These are phyloP conservation scores for Sycobia sp. DNA, from an alignment of 1,140 invertebrate species.

Conservation along the genomic window DNA sequence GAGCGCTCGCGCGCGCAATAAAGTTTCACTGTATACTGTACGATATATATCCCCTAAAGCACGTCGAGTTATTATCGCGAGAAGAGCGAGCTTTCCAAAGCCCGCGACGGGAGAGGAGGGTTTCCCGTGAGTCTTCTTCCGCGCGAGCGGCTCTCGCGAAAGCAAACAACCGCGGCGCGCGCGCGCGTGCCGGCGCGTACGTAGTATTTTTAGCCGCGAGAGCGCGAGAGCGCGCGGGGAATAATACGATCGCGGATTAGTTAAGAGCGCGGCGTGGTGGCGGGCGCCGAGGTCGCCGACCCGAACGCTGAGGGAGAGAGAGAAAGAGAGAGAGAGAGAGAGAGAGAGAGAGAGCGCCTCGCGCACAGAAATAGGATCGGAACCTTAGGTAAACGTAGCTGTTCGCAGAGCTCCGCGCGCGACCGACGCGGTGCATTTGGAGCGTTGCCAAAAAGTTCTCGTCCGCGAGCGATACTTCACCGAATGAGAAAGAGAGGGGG, in stretches of 20 bases:
- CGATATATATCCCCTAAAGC: constrained; percentile 6
- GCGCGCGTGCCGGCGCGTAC: not conserved
- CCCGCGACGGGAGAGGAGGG: too few relatives aligned
- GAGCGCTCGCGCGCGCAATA: not conserved
- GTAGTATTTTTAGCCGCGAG: constrained; percentile 27
- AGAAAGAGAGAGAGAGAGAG: too few relatives aligned
- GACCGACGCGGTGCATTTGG: constrained; percentile 38
- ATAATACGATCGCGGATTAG: constrained; percentile 30
- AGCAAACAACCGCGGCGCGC: not conserved
- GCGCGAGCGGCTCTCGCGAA: too few relatives aligned
- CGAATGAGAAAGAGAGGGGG: too few relatives aligned
- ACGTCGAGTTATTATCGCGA: constrained; percentile 21
- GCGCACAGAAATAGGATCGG: constrained; percentile 54
- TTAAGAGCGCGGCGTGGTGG: not conserved
- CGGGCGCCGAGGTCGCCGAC: constrained; percentile 46
- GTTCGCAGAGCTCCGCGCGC: constrained; percentile 44
- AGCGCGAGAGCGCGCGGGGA: not conserved
- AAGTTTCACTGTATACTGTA: constrained; percentile 8
- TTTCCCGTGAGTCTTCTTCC: too few relatives aligned
- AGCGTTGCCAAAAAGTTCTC: constrained; percentile 44
- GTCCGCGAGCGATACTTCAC: constrained; percentile 42
- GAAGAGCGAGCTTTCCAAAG: too few relatives aligned
- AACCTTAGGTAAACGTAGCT: constrained; percentile 56
- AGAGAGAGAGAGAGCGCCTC: constrained; percentile 15
- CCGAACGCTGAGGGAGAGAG: too few relatives aligned